Evolutionary conservation across 2,888 invertebrate species (phyloP), one percentile per base, ranked within the genome.

Genomic region (Eulithis prunata): DNA sequence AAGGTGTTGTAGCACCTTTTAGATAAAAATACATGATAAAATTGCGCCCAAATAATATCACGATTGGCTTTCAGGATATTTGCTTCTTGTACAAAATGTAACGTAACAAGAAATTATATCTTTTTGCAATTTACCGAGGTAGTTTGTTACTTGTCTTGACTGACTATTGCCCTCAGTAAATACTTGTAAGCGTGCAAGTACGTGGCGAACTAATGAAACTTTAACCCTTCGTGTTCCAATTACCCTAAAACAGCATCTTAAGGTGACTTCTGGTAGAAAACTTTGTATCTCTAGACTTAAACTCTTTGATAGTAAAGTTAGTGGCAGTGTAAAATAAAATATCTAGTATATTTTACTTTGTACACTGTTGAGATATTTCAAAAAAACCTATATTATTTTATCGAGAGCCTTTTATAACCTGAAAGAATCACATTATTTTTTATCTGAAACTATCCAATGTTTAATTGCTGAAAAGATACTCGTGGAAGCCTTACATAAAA

Each of bases 161-260:
- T 46, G 38, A 43, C 54, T n/a, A 46, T 51, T 49, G 51, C 45
- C 60, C 61, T 51, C 55, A 61, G 57, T 68, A 61, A 68, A 64
- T 61, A 61, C 59, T 13, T 53, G 47, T 60, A 49, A 67, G 63
- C 52, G 13, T 7, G 49, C 21, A 21, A 57, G 59, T 13, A 62
- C 41, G 61, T 54, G 51, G n/a, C 36, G 21, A 57, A 45, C 54
- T 64, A 68, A 68, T 68, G 61, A 61, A 68, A 68, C 55, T 63
- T 64, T 46, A 43, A 49, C 60, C 60, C 60, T 68, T 47, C 10
- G 28, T 28, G 49, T 56, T 43, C 64, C 68, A 64, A 68, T 68
- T 68, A 68, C 38, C 64, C 32, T 68, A 61, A 64, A 51, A 54
- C 28, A 54, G 64, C 45, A 61, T 64, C 54, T 57, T 57, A 45